Evolutionary conservation across 2,797 vertebrate species (phyloP).

Genomic region (Dicrostonyx torquatus): DNA sequence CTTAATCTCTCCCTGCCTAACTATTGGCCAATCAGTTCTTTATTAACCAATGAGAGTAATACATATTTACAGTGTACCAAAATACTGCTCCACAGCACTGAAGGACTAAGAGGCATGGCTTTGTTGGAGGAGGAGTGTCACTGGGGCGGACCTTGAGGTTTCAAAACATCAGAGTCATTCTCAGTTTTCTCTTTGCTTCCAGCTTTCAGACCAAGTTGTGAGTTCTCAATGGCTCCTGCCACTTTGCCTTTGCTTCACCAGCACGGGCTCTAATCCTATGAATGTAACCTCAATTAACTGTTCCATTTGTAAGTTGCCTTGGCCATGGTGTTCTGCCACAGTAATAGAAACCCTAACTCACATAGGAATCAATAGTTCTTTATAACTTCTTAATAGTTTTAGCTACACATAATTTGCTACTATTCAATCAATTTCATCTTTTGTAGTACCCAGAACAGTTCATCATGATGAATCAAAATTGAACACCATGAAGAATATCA

Average conservation of each 20-base stretch:
- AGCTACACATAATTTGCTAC: not conserved
- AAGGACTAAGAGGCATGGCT: not conserved
- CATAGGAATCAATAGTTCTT: not conserved
- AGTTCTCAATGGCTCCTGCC: not conserved
- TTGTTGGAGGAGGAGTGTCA: not conserved
- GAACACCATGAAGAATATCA: not conserved
- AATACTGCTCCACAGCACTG: too few relatives aligned
- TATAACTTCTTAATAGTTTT: not conserved
- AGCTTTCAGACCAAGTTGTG: not conserved
- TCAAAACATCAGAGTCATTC: not conserved
- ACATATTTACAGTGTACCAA: too few relatives aligned
- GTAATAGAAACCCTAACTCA: not conserved
- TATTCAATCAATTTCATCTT: not conserved
- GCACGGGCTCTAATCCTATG: not conserved
- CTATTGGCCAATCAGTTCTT: too few relatives aligned
- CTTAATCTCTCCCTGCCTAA: too few relatives aligned
- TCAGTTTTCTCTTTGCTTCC: not conserved
- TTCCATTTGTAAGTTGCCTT: not conserved
- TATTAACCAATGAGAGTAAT: too few relatives aligned
- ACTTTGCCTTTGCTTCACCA: not conserved
- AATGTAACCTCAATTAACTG: too few relatives aligned
- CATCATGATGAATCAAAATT: not conserved
- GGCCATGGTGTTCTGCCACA: not conserved
- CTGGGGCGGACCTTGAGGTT: not conserved
- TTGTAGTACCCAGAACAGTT: not conserved